Evolutionary conservation across 2,888 invertebrate species (phyloP), one percentile per base, ranked within the genome.

Genomic region (Drosophila recens): DNA sequence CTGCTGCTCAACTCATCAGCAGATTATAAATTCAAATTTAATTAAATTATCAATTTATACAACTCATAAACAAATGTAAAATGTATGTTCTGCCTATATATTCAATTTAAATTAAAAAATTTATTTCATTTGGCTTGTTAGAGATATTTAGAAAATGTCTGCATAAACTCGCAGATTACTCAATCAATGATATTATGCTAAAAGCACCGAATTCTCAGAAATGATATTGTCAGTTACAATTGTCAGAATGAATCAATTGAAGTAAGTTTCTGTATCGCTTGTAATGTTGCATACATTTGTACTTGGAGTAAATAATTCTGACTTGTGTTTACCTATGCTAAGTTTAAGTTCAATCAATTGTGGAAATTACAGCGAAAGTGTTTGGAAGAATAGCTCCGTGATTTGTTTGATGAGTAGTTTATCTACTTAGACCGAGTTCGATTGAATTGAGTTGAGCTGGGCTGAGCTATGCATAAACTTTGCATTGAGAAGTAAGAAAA

Each of bases 401-500:
- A 33, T 27, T 53, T 23, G 11, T 38, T 53, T n/a, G 43, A 9
- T 33, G 56, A 20, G 10, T 17, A 40, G 27, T 42, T 42, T 38
- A 74, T 43, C 43, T 48, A 46, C 67, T 59, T 59, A 48, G 68
- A 6, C 20, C 9, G 40, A 46, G 34, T n/a, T 48, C 5, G 20
- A 40, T 15, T 17, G 6, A 42, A 33, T 17, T 40, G 11, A 5
- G 43, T 61, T 17, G 13, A 42, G 42, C n/a, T 40, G 11, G 4
- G 45, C 59, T 69, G 61, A 69, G 45, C 52, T 53, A n/a, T 57
- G 49, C 77, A 48, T 27, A 54, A 53, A 61, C 64, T 71, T 62
- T 72, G 42, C 57, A 34, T 20, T 33, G 45, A 48, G n/a, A 27
- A 34, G 10, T 20, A 46, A n/a, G 20, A 43, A 27, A 48, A 48